These are phyloP conservation scores for Chrysolina americana DNA, from an alignment of 2,888 invertebrate species.

Conservation along the genomic window DNA sequence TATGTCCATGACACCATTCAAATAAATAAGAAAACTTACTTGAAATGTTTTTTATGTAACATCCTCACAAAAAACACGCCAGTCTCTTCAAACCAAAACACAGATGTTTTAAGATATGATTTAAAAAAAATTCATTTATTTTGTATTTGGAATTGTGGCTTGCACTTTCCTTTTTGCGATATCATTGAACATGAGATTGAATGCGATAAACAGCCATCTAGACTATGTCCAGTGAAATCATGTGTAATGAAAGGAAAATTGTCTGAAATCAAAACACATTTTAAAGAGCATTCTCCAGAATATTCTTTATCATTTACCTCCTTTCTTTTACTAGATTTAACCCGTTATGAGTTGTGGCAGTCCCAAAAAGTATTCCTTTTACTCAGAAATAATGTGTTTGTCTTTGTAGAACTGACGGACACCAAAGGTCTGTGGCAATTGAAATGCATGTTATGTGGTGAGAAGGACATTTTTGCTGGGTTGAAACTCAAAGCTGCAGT, in stretches of 20 bases:
- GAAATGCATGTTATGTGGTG: neutral
- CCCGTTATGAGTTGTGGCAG: neutral
- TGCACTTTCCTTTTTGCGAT: neutral
- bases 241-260: neutral
- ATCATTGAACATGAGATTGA: neutral
- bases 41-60: neutral
- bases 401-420: neutral
- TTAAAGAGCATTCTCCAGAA: neutral
- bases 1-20: too few relatives aligned
- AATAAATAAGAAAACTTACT: neutral
- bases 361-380: neutral
- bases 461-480: conserved; percentile 3
- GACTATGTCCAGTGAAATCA: neutral
- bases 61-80: too few relatives aligned
- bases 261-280: conserved; percentile 1
- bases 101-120: too few relatives aligned
- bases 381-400: neutral
- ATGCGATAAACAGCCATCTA: neutral
- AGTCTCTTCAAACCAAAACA: too few relatives aligned
- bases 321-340: neutral
- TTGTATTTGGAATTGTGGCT: conserved; percentile 1
- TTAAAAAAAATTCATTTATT: neutral
- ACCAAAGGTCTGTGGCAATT: neutral
- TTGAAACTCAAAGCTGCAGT: neutral
- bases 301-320: neutral